Conservation (phyloP, 37 sponge, comb jelly and placozoan genomes). For the Spongilla lacustris region DNA sequence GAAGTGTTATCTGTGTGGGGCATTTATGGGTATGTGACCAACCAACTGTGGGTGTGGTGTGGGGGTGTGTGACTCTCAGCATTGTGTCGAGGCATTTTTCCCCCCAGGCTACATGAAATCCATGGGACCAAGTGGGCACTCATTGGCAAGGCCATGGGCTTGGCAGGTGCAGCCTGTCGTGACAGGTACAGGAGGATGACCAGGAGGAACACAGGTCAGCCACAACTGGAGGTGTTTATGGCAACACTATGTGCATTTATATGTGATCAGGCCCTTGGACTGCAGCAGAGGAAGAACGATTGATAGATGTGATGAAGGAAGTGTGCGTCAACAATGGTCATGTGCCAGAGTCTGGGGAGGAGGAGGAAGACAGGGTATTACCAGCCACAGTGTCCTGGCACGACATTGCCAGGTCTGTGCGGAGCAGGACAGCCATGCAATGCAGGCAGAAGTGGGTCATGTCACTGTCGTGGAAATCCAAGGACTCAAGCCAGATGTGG, state of each 20-base stretch:
- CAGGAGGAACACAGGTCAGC: conserved; percentile 22
- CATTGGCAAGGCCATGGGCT: conserved; percentile 48
- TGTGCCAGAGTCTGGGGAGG: neutral
- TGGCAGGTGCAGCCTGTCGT: conserved; percentile 21
- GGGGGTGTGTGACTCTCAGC: too few relatives aligned
- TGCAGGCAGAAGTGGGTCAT: conserved; percentile 49
- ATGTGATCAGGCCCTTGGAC: conserved; percentile 48
- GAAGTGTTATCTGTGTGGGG: neutral
- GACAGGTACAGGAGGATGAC: conserved; percentile 40
- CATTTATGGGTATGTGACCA: too few relatives aligned
- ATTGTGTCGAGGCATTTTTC: too few relatives aligned
- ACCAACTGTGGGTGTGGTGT: too few relatives aligned
- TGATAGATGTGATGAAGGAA: conserved; percentile 22
- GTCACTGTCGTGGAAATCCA: conserved; percentile 7
- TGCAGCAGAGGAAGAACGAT: conserved; percentile 50
- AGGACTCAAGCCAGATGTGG: too few relatives aligned
- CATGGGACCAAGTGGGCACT: conserved; percentile 65
- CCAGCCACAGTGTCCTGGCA: conserved; percentile 37
- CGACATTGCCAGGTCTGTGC: conserved; percentile 25
- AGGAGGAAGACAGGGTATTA: conserved; percentile 4
- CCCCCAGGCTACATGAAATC: conserved; percentile 25
- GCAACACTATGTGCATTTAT: neutral
- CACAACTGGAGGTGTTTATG: neutral
- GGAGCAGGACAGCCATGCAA: conserved; percentile 39
- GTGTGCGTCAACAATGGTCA: neutral